phyloP scores from a whole-genome alignment of 2,113 vertebrate genomes.

The Oreocharis arfaki region DNA sequence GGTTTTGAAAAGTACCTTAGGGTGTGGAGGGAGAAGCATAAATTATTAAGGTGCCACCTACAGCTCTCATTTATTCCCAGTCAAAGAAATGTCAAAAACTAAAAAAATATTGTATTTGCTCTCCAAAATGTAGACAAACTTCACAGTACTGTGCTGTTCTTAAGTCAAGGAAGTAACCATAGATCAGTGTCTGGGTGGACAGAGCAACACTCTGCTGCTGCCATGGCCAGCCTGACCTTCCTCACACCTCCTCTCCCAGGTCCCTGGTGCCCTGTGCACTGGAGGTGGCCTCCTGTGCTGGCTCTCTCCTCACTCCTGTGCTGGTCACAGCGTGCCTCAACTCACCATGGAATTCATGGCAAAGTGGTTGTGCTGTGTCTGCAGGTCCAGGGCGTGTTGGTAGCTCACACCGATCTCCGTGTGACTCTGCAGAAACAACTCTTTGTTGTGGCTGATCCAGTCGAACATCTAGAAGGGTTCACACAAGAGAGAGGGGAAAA shows the following conservation, averaged over 20 bases:
- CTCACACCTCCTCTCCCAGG: not conserved
- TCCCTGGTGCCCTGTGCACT: not conserved
- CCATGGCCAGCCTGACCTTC: not conserved
- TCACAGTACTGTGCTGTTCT: not conserved
- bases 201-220: not conserved
- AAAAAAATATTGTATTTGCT: not conserved
- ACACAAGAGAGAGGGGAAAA: not conserved
- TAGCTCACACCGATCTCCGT: constrained; percentile 95
- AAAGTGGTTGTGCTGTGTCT: constrained; percentile 98
- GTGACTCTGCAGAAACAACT: constrained; percentile 95
- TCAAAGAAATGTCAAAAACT: not conserved
- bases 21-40: not conserved
- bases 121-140: not conserved
- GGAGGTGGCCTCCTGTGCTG: not conserved
- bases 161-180: not conserved
- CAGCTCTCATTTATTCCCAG: not conserved
- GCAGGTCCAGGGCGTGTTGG: constrained; percentile 94
- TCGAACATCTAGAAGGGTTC: constrained; percentile 88
- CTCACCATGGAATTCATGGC: constrained; percentile 99
- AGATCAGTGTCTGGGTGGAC: not conserved
- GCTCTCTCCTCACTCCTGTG: rapidly evolving
- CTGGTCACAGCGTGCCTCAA: not conserved
- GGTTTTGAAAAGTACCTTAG: not conserved
- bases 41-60: not conserved
- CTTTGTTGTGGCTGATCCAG: constrained; percentile 99